Conservation (phyloP, 1,140 invertebrate species). For the Metopolophium dirhodum region DNA sequence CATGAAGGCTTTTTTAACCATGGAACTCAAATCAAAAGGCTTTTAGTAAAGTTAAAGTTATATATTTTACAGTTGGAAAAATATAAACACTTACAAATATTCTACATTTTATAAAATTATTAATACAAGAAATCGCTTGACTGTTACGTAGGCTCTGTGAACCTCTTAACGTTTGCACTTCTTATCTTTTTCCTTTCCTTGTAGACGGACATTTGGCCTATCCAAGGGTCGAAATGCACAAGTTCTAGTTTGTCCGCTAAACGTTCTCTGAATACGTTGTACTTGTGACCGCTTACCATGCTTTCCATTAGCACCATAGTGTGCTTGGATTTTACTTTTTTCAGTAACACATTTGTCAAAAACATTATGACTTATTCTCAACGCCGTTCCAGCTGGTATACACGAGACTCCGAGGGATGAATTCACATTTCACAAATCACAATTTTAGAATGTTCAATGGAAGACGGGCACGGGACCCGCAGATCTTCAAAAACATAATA, state of each 20-base stretch:
- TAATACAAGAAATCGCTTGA: neutral
- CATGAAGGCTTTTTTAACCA: slow-evolving; percentile 78
- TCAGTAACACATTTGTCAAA: slow-evolving; percentile 61
- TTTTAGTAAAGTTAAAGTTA: neutral
- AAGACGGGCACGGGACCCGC: no score
- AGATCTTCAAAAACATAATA: no score
- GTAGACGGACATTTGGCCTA: slow-evolving; percentile 70
- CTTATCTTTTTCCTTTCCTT: slow-evolving; percentile 72
- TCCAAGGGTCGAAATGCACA: slow-evolving; percentile 76
- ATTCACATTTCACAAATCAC: neutral
- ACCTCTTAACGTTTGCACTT: slow-evolving; percentile 62
- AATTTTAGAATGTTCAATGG: no score
- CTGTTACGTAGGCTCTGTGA: slow-evolving; percentile 7
- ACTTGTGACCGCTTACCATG: slow-evolving; percentile 76
- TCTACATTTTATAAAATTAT: slow-evolving; percentile 12
- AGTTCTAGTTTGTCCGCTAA: slow-evolving; percentile 79
- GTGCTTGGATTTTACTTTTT: slow-evolving; percentile 62
- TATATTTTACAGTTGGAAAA: slow-evolving; percentile 20
- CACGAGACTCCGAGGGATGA: neutral
- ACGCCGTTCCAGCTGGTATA: neutral
- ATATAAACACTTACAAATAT: neutral
- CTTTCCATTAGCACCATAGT: slow-evolving; percentile 81
- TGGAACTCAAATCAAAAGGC: slow-evolving; percentile 69
- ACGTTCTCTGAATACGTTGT: slow-evolving; percentile 72
- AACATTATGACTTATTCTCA: slow-evolving; percentile 59